Evolutionary conservation across 2,888 invertebrate species (phyloP).

Genomic region (Archips xylosteana): DNA sequence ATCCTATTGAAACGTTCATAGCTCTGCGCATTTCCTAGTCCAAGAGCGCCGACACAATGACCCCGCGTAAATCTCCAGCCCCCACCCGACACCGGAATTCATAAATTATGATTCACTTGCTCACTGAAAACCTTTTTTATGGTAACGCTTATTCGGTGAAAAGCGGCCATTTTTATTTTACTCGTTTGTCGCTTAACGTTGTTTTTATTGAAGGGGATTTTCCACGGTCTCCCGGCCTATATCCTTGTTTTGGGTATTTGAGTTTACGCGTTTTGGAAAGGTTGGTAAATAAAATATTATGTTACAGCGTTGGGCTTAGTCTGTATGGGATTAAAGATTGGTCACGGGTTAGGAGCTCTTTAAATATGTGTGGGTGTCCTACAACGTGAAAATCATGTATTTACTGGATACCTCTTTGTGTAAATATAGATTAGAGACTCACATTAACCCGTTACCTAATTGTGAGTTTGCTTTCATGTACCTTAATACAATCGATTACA

Average conservation of each 20-base stretch:
- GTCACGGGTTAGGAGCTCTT: conserved; percentile 9
- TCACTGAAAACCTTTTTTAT: conserved; percentile 85
- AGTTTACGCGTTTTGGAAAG: conserved; percentile 42
- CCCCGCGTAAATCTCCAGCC: conserved; percentile 81
- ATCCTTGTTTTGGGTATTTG: conserved; percentile 44
- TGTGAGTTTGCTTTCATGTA: too few relatives aligned
- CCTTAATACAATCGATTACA: too few relatives aligned
- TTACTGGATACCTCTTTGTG: neutral
- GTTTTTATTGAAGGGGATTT: conserved; percentile 58
- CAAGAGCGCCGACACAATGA: conserved; percentile 78
- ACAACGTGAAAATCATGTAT: neutral
- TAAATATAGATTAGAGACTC: neutral
- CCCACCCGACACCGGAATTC: conserved; percentile 81
- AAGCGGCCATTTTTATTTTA: conserved; percentile 79
- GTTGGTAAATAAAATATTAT: conserved; percentile 40
- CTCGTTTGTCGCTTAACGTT: conserved; percentile 71
- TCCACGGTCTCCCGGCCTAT: conserved; percentile 39
- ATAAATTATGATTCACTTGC: conserved; percentile 86
- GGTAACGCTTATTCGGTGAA: conserved; percentile 82
- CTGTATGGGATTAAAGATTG: conserved; percentile 22
- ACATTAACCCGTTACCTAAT: neutral
- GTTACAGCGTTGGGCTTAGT: conserved; percentile 23
- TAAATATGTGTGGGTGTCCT: neutral
- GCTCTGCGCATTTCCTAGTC: conserved; percentile 59
- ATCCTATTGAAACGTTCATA: conserved; percentile 42